Conservation (phyloP, 2,797 vertebrate genomes). For the Amphiprion clarkii region DNA sequence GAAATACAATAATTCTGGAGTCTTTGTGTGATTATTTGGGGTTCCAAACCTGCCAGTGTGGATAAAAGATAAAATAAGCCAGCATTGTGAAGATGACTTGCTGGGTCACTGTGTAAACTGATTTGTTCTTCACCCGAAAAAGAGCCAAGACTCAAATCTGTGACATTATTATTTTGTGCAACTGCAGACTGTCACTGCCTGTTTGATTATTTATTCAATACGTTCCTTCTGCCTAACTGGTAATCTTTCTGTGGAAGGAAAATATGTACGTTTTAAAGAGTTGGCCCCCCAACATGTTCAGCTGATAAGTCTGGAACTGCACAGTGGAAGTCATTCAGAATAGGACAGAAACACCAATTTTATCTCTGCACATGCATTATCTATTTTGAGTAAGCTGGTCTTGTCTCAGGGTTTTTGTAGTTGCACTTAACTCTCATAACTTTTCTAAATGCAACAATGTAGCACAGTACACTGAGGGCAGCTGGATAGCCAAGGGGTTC, state of each 20-base stretch:
- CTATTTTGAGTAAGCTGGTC: neutral
- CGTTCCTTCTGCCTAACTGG: neutral
- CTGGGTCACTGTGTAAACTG: neutral
- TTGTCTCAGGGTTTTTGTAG: conserved; percentile 9
- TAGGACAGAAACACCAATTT: too few species aligned
- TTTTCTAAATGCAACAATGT: conserved; percentile 8
- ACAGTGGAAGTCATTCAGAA: neutral
- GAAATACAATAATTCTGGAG: conserved; percentile 1
- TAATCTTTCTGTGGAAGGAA: neutral
- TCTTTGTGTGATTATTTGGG: conserved; percentile 1
- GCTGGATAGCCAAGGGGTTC: too few species aligned
- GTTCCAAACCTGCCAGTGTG: neutral
- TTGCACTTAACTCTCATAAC: conserved; percentile 14
- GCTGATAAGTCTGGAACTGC: neutral
- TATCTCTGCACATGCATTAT: conserved; percentile 1
- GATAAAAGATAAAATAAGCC: neutral
- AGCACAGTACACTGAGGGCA: neutral
- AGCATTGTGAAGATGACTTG: neutral
- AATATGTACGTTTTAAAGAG: neutral
- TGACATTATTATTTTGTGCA: neutral
- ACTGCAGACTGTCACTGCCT: neutral
- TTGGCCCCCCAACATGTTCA: neutral
- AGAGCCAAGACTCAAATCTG: neutral
- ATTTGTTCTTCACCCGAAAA: neutral
- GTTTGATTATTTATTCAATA: conserved; percentile 1